Conservation (phyloP, 2,113 vertebrate genomes). For the Hassar affinis region DNA sequence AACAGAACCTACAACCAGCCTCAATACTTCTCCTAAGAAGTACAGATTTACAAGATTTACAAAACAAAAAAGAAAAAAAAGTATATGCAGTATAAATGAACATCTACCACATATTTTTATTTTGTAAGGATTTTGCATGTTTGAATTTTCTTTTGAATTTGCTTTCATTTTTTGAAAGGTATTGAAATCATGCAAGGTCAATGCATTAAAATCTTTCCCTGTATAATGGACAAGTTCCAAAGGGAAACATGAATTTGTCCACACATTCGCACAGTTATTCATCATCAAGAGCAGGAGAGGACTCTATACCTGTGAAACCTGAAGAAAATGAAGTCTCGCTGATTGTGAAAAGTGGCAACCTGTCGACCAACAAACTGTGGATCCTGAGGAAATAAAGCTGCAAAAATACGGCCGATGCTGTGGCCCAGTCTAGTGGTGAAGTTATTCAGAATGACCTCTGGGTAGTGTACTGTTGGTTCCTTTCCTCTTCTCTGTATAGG, state of each 20-base stretch:
- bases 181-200: background rate
- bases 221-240: background rate
- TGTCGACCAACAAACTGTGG: constrained; percentile 94
- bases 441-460: constrained; percentile 95
- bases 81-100: background rate
- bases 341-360: constrained; percentile 97
- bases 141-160: background rate
- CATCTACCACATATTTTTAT: background rate
- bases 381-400: constrained; percentile 90
- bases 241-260: background rate
- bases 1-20: no score
- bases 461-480: constrained; percentile 84
- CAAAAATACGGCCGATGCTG: constrained; percentile 87
- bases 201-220: background rate
- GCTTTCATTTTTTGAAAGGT: background rate
- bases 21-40: no score
- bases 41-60: no score
- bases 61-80: background rate
- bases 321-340: constrained; percentile 96
- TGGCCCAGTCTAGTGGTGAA: constrained; percentile 93
- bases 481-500: constrained; percentile 83
- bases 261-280: background rate
- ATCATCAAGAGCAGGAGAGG: background rate
- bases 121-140: background rate
- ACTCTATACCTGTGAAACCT: constrained; percentile 88